phyloP scores from a whole-genome alignment of 2,888 invertebrate species.

The Gnatocerus cornutus region DNA sequence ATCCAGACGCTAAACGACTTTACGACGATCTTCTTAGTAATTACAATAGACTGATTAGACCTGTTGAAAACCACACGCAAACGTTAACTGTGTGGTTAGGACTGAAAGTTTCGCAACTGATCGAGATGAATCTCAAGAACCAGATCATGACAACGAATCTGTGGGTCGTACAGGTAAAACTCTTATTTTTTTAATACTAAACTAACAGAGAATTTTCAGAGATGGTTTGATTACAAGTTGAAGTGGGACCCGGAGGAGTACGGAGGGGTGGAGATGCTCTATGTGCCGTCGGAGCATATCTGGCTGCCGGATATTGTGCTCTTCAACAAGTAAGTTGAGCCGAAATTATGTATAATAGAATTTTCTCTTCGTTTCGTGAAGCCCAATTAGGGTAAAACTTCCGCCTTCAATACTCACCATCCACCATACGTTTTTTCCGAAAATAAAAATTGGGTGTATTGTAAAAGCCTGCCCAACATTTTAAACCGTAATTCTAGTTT shows the following conservation, averaged over 20 bases:
- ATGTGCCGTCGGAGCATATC: slow-evolving; percentile 96
- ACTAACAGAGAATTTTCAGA: slow-evolving; percentile 72
- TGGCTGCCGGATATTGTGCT: slow-evolving; percentile 98
- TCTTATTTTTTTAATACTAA: slow-evolving; percentile 13
- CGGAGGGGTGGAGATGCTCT: slow-evolving; percentile 91
- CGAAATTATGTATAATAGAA: not conserved
- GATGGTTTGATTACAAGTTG: slow-evolving; percentile 94
- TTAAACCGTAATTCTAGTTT: too few relatives aligned
- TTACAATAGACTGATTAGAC: slow-evolving; percentile 95
- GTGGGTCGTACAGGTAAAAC: slow-evolving; percentile 92
- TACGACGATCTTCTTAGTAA: slow-evolving; percentile 97
- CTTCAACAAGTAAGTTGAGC: slow-evolving; percentile 84
- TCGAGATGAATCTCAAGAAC: slow-evolving; percentile 93
- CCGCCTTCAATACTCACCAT: too few relatives aligned
- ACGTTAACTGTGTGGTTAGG: slow-evolving; percentile 94
- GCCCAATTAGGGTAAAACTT: too few relatives aligned
- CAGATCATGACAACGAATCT: slow-evolving; percentile 96
- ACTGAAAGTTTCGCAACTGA: slow-evolving; percentile 90
- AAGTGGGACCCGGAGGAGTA: slow-evolving; percentile 93
- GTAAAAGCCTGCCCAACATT: too few relatives aligned
- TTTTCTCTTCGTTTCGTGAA: too few relatives aligned
- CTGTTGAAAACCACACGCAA: slow-evolving; percentile 93
- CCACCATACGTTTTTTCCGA: too few relatives aligned
- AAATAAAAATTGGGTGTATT: too few relatives aligned
- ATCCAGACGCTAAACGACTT: slow-evolving; percentile 95